Conservation (phyloP, 2,113 vertebrate genomes). For the Oxyura jamaicensis region DNA sequence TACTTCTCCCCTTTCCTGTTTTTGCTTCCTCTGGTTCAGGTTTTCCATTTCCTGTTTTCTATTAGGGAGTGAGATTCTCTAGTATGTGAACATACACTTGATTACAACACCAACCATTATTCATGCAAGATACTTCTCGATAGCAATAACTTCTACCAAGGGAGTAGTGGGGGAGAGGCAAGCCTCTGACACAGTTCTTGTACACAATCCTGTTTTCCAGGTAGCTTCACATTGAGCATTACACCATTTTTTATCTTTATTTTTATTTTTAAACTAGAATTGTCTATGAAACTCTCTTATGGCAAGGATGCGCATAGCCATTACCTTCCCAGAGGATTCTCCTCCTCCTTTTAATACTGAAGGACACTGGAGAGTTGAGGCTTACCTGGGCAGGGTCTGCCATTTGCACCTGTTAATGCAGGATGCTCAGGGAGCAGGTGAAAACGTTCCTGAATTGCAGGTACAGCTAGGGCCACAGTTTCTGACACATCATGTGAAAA, state of each 20-base stretch:
- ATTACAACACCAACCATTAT: neutral
- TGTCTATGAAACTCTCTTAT: neutral
- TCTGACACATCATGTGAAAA: neutral
- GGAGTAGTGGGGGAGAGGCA: neutral
- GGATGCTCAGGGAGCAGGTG: neutral
- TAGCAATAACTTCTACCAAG: neutral
- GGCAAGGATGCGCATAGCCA: neutral
- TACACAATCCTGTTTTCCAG: neutral
- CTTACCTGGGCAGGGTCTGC: neutral
- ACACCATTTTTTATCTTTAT: too few species aligned
- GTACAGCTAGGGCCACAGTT: neutral
- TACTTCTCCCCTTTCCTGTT: neutral
- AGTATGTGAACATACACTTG: neutral
- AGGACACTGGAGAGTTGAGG: neutral
- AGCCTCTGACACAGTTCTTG: neutral
- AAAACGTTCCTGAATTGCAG: neutral
- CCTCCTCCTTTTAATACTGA: neutral
- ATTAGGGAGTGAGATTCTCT: neutral
- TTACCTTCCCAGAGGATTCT: neutral
- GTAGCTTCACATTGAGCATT: neutral
- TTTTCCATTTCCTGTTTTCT: neutral
- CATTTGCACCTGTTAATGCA: neutral
- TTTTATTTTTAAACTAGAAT: neutral
- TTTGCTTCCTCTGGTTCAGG: neutral
- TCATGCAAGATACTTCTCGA: neutral